These are phyloP conservation scores for Schizopygopsis pylzovi DNA, from an alignment of 2,797 vertebrate genomes.

Conservation along the genomic window DNA sequence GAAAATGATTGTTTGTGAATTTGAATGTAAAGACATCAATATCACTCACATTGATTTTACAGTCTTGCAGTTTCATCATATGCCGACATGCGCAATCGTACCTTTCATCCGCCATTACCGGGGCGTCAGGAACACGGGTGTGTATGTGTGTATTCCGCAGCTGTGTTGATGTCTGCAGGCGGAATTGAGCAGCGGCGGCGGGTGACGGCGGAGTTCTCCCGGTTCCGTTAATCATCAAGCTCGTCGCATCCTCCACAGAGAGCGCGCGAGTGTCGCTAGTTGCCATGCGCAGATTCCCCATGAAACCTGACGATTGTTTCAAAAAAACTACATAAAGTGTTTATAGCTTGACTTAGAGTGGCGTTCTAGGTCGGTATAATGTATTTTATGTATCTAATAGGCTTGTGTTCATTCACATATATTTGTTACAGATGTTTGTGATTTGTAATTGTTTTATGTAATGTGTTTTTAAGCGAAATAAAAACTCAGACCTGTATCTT, in stretches of 20 bases:
- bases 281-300: conserved; percentile 44
- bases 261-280: conserved; percentile 20
- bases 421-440: neutral
- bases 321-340: neutral
- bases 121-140: neutral
- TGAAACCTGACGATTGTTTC: conserved; percentile 6
- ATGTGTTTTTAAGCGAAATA: neutral
- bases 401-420: neutral
- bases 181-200: neutral
- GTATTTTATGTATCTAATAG: neutral
- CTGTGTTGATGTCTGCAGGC: conserved; percentile 6
- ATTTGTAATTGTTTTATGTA: neutral
- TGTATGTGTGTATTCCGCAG: neutral
- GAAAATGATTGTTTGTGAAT: neutral
- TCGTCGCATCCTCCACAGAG: conserved; percentile 31
- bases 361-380: neutral
- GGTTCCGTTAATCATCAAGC: conserved; percentile 21
- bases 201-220: neutral
- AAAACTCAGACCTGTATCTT: neutral
- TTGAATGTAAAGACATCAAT: neutral
- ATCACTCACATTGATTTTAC: conserved; percentile 23
- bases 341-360: neutral
- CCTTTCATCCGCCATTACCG: conserved; percentile 48
- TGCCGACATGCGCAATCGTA: conserved; percentile 45
- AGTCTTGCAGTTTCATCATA: conserved; percentile 10